Conservation (phyloP, 1,140 invertebrate genomes). For the Tetranychus urticae region DNA sequence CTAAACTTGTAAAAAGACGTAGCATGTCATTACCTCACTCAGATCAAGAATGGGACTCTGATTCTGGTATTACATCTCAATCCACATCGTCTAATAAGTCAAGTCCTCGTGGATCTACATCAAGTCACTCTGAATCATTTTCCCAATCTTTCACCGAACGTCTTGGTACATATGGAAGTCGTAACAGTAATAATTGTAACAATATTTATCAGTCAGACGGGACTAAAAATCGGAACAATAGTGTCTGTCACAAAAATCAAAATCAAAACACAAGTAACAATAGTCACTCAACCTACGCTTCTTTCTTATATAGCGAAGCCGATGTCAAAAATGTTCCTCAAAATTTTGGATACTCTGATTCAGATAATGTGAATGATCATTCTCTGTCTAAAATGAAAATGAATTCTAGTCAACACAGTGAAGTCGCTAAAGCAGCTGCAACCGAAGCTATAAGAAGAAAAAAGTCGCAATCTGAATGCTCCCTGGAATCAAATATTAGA, state of each 20-base stretch:
- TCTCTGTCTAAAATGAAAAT: background rate
- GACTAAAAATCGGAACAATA: too few species aligned
- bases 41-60: slow-evolving; percentile 4
- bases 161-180: background rate
- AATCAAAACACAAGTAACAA: too few species aligned
- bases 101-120: background rate
- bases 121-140: background rate
- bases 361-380: too few species aligned
- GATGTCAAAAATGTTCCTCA: too few species aligned
- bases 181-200: background rate
- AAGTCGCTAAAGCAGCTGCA: background rate
- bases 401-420: background rate
- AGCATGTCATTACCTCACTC: background rate
- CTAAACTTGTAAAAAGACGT: slow-evolving; percentile 5
- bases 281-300: too few species aligned
- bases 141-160: background rate
- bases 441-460: background rate
- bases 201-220: too few species aligned
- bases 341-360: too few species aligned
- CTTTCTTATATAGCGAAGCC: too few species aligned
- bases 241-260: too few species aligned
- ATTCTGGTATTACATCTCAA: background rate
- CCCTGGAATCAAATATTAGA: background rate
- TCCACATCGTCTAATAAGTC: background rate
- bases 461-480: background rate